Base-by-base conservation (phyloP, 2,113 vertebrate genomes). In the Ammodytes dubius region DNA sequence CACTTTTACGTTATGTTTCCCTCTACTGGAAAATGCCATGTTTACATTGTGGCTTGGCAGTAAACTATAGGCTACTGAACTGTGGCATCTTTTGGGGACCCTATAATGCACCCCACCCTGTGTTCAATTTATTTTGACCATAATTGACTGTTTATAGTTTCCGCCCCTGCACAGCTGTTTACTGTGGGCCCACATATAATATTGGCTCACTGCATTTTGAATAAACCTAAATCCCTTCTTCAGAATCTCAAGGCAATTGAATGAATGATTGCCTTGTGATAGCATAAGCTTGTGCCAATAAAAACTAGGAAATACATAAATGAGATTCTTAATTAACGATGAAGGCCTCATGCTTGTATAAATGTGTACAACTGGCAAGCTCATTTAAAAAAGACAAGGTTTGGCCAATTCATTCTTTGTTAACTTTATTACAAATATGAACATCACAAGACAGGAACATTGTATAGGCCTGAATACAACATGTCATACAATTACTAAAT, bases 391-490 rank as follows among this genome's bases (percentile, higher is more conserved):
- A 45, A 7, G 1, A 1, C 27, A 27, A 27, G 27, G 4, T 45
- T 12, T 39, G 15, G 2, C 2, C 14, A 47, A n/a, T 8, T 10
- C 6, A 0, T 58, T 63, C 35, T 52, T 54, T 8, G 49, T 71
- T 7, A 54, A 19, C 13, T 39, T 91, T 81, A 89, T 86, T 83
- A 81, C 43, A 88, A 86, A 59, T 49, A 80, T 0, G 3, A n/a
- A 45, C 52, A 72, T 47, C 15, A 53, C n/a, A 37, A 19, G 0
- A 49, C 42, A 49, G 19, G 5, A 66, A 60, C 42, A 58, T 3
- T 27, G 27, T 0, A 66, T 45, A 63, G 6, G 43, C 12, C 27
- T 4, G 14, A 53, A 78, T 56, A 59, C 40, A 35, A 52, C 19
- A 5, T 39, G 7, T 10, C 10, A 42, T 19, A 75, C 13, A 90